Percentiles rank a stretch among this genome's conserved stretches.
phyloP scores from a whole-genome alignment of 2,888 invertebrate species.

The Lasioglossum malachurum region DNA sequence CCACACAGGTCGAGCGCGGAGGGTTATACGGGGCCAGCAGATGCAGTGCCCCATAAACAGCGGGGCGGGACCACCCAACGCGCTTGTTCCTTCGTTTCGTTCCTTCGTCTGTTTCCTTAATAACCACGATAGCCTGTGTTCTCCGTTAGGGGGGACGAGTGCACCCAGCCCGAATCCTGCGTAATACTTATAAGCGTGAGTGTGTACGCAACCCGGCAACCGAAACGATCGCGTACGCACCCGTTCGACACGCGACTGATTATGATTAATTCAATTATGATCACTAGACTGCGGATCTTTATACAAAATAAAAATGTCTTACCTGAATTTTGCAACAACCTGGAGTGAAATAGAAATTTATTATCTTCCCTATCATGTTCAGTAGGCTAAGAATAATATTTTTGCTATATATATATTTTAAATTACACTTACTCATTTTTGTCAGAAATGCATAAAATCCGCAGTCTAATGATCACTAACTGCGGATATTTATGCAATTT shows the following conservation, averaged over 20 bases:
- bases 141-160: slow-evolving; percentile 59
- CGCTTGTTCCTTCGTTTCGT: slow-evolving; percentile 74
- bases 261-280: slow-evolving; percentile 26
- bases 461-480: not conserved
- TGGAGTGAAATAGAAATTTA: no score
- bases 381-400: no score
- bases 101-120: slow-evolving; percentile 82
- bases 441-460: no score
- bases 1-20: slow-evolving; percentile 81
- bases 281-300: no score
- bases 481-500: no score
- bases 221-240: not conserved
- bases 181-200: not conserved
- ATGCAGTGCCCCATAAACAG: slow-evolving; percentile 84
- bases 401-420: no score
- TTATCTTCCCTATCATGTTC: no score
- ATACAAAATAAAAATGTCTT: no score
- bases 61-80: slow-evolving; percentile 83
- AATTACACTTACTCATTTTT: no score
- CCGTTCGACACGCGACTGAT: not conserved
- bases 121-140: slow-evolving; percentile 79
- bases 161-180: slow-evolving; percentile 9
- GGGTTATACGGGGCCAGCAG: slow-evolving; percentile 81
- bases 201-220: not conserved
- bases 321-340: no score